Evolutionary conservation across 2,113 vertebrate species (phyloP), one percentile per base, ranked within the genome.

Genomic region (Archocentrus centrarchus): DNA sequence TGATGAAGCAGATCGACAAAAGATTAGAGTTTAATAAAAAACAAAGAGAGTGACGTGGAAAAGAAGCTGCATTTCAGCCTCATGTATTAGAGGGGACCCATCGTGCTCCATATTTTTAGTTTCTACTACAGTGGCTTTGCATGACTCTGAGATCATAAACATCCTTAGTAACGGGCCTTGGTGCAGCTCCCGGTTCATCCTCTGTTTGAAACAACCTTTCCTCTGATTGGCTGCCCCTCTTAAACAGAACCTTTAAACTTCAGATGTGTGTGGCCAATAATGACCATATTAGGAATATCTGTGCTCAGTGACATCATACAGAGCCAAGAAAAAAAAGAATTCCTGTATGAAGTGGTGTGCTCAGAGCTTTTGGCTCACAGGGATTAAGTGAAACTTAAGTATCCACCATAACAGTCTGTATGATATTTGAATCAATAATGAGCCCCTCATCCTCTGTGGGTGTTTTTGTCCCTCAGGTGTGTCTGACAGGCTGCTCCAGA

Each of bases 401-500:
- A 4, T 17, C 47, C 47, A 15, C 44, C 47, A 6, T 11, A 14
- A 15, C 47, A 14, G 41, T 14, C 11, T 44, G 37, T 10, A 10
- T 39, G 37, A 27, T 68, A 50, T 70, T 27, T 73, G 24, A 44
- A 30, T 44, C 24, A 17, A 20, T 17, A 17, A 58, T 0, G 2
- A 11, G 53, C 37, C 24, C 55, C 24, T 57, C 14, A 27, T 2
- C 11, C 18, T 14, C 66, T 1, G 37, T 5, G 41, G 32, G 1
- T 18, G 3, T n/a, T 41, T 50, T 30, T 17, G 1, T 13, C 82
- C 77, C 58, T 37, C 91, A 99, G 98, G 96, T 99, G 22, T 98
- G 97, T 91, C 94, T 99, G 83, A 99, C 97, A 1, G 96, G 97
- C 89, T 98, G 98, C 81, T 96, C 97, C 86, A 94, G 95, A 77